Base-by-base conservation (phyloP, 1,140 invertebrate genomes). In the Drosophila lini region DNA sequence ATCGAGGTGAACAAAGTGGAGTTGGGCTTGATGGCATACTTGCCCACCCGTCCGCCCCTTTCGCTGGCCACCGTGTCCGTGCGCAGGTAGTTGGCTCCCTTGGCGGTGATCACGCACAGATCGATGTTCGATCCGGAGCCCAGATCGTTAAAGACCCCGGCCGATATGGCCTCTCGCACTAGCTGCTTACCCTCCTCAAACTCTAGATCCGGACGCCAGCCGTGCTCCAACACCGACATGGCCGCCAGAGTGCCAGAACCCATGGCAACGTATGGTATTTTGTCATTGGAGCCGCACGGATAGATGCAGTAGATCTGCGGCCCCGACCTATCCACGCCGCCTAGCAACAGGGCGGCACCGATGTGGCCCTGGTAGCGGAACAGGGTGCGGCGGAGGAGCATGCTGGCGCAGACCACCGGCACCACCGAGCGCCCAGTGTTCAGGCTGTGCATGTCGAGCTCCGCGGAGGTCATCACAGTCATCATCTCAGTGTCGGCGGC, bases 191-290 rank as follows among this genome's bases (percentile, higher is more conserved):
- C 98, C 90, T 99, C 97, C 73, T 97, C 97, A 92, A 97, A 95
- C 70, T 92, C 94, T 94, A 99, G 94, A 70, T 96, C 94, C 9
- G 96, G 95, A 88, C 95, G 97, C 96, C 97, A 99, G 55, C 95
- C 93, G 19, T 95, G 94, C 94, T 99, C 99, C 94, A 99, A 97
- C 1, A 99, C 96, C 57, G 98, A 94, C 96, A 99, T 99, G 41
- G 99, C 99, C 76, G 98, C 98, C 79, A 99, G 94, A 28, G 97
- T 98, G 50, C 99, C 98, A 65, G 98, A 99, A n/a, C 98, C 98
- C 98, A 98, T 98, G 16, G 97, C 97, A 3, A 96, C 95, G 93
- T 97, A 99, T 6, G 97, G 98, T 3, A 98, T 92, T 76, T 95
- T 96, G 91, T 98, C 97, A 48, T 97, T 96, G 28, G 98, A 99